Percentiles rank a stretch among this genome's conserved stretches.
phyloP scores from a whole-genome alignment of 2,888 invertebrate genomes.

The Uloborus plumipes region DNA sequence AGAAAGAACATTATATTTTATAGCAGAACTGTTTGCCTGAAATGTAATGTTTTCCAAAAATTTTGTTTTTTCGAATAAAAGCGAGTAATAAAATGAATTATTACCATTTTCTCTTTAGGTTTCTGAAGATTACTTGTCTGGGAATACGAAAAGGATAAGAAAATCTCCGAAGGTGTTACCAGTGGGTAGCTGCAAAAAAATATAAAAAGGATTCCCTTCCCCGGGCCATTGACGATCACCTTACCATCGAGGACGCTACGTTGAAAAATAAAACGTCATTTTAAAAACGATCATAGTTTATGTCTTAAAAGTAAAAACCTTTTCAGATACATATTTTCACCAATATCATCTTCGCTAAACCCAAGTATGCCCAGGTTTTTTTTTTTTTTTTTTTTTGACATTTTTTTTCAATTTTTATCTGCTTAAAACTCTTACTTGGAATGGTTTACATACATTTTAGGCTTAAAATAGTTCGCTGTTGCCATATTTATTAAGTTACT shows the following conservation, averaged over 20 bases:
- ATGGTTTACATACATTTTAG: too few species aligned
- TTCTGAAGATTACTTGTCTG: slow-evolving; percentile 28
- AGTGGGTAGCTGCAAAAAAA: slow-evolving; percentile 30
- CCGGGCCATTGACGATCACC: slow-evolving; percentile 37
- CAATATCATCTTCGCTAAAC: too few species aligned
- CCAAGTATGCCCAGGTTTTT: too few species aligned
- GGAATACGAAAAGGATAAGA: slow-evolving; percentile 32
- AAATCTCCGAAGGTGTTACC: slow-evolving; percentile 2
- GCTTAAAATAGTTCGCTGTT: too few species aligned
- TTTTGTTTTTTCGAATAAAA: background rate
- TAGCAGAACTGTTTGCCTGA: background rate
- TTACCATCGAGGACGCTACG: background rate
- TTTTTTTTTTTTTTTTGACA: too few species aligned
- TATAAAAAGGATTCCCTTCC: slow-evolving; percentile 45
- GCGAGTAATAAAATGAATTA: background rate
- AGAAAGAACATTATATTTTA: background rate
- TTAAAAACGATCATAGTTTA: too few species aligned
- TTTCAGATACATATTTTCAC: too few species aligned
- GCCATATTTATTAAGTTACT: too few species aligned
- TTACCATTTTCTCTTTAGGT: slow-evolving; percentile 9
- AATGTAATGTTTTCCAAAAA: background rate
- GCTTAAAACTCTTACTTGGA: too few species aligned
- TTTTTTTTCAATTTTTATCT: too few species aligned
- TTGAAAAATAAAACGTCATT: too few species aligned
- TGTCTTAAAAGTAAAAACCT: too few species aligned